Evolutionary conservation across 2,113 vertebrate genomes (phyloP).

Genomic region (Phrynosoma platyrhinos): DNA sequence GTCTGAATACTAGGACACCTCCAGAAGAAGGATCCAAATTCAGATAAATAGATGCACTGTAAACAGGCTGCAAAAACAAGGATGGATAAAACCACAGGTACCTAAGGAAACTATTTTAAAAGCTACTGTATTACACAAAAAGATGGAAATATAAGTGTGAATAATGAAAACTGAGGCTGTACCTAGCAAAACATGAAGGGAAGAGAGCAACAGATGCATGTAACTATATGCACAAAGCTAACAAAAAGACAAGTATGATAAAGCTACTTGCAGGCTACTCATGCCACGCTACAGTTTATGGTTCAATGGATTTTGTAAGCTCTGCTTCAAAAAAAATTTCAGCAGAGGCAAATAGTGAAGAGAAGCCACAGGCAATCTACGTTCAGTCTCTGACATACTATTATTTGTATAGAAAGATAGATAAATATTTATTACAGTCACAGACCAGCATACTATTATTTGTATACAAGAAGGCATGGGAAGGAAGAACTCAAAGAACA

Average conservation of each 20-base stretch:
- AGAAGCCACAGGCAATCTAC: not conserved
- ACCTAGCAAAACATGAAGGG: not conserved
- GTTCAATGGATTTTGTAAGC: not conserved
- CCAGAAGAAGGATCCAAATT: fast-evolving
- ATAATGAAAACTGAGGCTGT: not conserved
- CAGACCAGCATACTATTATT: not conserved
- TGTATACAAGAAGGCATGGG: not conserved
- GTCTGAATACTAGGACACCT: not conserved
- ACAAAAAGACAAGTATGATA: not conserved
- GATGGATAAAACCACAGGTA: not conserved
- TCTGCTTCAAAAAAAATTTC: not conserved
- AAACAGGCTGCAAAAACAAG: not conserved
- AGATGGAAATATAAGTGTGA: not conserved
- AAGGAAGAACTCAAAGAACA: not conserved
- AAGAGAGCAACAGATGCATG: not conserved
- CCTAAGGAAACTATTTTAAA: not conserved
- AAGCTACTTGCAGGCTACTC: not conserved
- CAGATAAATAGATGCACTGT: not conserved
- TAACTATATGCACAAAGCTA: too few species aligned
- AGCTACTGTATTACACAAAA: not conserved
- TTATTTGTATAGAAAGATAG: not conserved
- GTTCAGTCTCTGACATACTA: not conserved
- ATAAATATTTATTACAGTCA: too few species aligned
- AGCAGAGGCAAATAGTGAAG: not conserved
- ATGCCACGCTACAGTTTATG: not conserved